These are phyloP conservation scores for Tetragonula clypearis DNA, from an alignment of 1,140 invertebrate genomes.

Conservation along the genomic window DNA sequence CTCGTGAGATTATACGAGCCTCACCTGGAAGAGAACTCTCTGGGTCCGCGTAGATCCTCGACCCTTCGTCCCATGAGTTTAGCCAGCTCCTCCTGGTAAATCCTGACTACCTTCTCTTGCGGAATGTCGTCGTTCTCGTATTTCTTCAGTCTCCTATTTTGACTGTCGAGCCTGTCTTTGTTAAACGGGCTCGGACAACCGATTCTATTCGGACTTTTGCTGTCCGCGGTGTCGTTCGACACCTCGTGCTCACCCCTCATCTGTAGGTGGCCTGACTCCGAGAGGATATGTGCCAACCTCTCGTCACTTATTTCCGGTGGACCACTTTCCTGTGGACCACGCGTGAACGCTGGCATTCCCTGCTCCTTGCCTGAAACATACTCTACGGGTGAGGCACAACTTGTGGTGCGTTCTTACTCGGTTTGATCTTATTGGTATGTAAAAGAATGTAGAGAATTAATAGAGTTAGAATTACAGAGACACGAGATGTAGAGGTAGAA, in stretches of 20 bases:
- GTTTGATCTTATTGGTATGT: constrained; percentile 61
- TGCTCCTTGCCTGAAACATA: constrained; percentile 90
- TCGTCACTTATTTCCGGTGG: constrained; percentile 94
- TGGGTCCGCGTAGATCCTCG: constrained; percentile 86
- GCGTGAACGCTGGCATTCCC: constrained; percentile 88
- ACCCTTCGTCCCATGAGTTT: constrained; percentile 93
- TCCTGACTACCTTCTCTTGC: constrained; percentile 97
- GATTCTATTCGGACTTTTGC: constrained; percentile 89
- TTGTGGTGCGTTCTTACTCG: constrained; percentile 80
- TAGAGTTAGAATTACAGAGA: neutral
- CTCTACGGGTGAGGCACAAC: constrained; percentile 82
- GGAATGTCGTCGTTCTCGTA: constrained; percentile 97
- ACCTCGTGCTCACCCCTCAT: constrained; percentile 80
- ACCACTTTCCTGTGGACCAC: constrained; percentile 85
- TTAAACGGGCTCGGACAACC: constrained; percentile 89
- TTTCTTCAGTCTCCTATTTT: constrained; percentile 90
- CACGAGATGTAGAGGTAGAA: neutral
- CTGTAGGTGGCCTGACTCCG: constrained; percentile 91
- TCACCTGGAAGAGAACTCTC: constrained; percentile 83
- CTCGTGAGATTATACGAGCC: constrained; percentile 5
- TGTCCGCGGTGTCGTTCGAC: constrained; percentile 81
- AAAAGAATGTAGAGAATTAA: constrained; percentile 30
- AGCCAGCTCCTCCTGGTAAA: constrained; percentile 97
- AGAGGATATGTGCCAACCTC: constrained; percentile 95
- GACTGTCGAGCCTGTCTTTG: constrained; percentile 85